Conservation (phyloP, 2,888 invertebrate species). For the Drosophila greeni region DNA sequence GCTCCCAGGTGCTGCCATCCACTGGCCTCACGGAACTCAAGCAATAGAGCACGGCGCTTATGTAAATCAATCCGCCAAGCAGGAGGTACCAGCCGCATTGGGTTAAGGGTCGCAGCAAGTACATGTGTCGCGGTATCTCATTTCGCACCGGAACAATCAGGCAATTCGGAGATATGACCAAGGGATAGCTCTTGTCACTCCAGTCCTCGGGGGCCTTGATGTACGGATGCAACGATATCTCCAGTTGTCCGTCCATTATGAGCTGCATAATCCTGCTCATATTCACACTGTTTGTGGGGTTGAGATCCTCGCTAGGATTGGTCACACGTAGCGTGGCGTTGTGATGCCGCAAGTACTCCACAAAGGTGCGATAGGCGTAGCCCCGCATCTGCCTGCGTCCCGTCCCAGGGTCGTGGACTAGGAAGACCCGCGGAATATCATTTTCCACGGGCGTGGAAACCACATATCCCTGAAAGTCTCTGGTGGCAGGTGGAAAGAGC, state of each 20-base stretch:
- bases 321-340: slow-evolving; percentile 60
- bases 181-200: slow-evolving; percentile 66
- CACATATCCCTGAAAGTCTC: slow-evolving; percentile 57
- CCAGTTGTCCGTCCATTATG: slow-evolving; percentile 51
- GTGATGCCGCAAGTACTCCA: slow-evolving; percentile 56
- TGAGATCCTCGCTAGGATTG: slow-evolving; percentile 38
- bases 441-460: slow-evolving; percentile 63
- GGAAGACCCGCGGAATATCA: slow-evolving; percentile 70
- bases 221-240: slow-evolving; percentile 67
- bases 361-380: slow-evolving; percentile 63
- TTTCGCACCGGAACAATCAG: slow-evolving; percentile 71
- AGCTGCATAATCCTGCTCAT: slow-evolving; percentile 52
- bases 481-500: background rate
- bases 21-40: slow-evolving; percentile 25
- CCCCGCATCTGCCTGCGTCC: slow-evolving; percentile 53
- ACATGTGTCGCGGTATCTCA: slow-evolving; percentile 67
- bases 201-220: slow-evolving; percentile 38
- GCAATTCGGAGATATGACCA: slow-evolving; percentile 60
- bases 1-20: background rate
- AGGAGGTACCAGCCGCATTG: slow-evolving; percentile 58
- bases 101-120: slow-evolving; percentile 64
- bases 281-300: slow-evolving; percentile 58
- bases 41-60: slow-evolving; percentile 44
- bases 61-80: slow-evolving; percentile 42
- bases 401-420: slow-evolving; percentile 36